Evolutionary conservation across 1,140 invertebrate species (phyloP).

Genomic region (Ridgeia piscesae): DNA sequence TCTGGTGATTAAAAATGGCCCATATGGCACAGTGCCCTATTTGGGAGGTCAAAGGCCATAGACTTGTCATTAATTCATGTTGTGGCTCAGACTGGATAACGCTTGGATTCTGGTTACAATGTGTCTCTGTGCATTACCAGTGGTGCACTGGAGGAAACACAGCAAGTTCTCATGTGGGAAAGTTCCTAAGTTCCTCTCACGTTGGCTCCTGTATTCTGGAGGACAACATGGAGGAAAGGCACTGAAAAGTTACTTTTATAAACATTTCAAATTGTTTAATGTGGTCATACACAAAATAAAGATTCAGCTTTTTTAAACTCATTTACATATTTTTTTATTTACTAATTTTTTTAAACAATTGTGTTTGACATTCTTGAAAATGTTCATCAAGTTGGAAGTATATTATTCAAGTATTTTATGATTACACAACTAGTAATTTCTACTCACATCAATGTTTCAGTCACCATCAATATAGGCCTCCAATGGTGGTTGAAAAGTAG

Average conservation of each 20-base stretch:
- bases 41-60: not conserved
- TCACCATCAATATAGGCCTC: too few species aligned
- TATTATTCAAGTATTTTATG: too few species aligned
- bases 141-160: not conserved
- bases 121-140: not conserved
- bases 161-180: not conserved
- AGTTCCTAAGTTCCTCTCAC: not conserved
- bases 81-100: not conserved
- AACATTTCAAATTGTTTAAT: not conserved
- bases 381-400: too few species aligned
- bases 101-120: conserved; percentile 1
- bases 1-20: not conserved
- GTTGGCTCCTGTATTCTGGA: not conserved
- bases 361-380: not conserved
- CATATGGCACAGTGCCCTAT: not conserved
- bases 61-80: not conserved
- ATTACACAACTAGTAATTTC: too few species aligned
- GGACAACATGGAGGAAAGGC: not conserved
- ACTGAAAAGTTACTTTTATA: not conserved
- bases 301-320: not conserved
- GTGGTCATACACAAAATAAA: not conserved
- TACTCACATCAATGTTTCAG: too few species aligned
- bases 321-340: too few species aligned
- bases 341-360: not conserved
- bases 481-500: too few species aligned